Evolutionary conservation across 2,888 invertebrate genomes (phyloP).

Genomic region (Hymenopus coronatus): DNA sequence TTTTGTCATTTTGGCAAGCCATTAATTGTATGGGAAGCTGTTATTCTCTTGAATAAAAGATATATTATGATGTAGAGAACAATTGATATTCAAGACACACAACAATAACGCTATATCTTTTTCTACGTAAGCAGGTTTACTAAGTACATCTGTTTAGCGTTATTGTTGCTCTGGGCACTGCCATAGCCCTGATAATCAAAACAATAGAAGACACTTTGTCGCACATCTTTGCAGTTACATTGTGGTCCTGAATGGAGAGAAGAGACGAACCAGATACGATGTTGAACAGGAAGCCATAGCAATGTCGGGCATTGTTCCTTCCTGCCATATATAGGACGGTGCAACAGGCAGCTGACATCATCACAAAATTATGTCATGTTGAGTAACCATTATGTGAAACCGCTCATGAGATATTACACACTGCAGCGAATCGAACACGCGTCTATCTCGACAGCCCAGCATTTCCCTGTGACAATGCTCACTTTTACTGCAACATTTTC

Average conservation of each 20-base stretch:
- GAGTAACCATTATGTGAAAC: not conserved
- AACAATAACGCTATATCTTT: no score
- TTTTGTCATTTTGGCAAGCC: no score
- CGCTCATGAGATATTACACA: not conserved
- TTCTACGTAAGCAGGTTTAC: no score
- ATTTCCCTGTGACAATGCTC: no score
- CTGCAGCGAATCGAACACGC: not conserved
- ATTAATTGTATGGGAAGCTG: no score
- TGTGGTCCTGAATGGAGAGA: no score
- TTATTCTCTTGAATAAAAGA: no score
- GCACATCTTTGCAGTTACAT: not conserved
- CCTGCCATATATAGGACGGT: not conserved
- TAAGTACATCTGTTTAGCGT: not conserved
- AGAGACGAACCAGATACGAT: not conserved
- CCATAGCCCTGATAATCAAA: not conserved
- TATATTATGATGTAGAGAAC: no score
- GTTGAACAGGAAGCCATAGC: not conserved
- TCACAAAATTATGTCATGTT: not conserved
- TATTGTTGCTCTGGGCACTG: not conserved
- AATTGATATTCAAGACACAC: no score
- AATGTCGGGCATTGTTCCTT: not conserved
- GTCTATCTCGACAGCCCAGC: not conserved
- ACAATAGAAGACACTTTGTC: not conserved
- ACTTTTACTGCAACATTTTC: not conserved
- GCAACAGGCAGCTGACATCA: not conserved